Percentiles rank a stretch among this genome's conserved stretches.
These are phyloP conservation scores for Mesorhabditis sp. DNA, from an alignment of 2,888 invertebrate species.

Conservation along the genomic window DNA sequence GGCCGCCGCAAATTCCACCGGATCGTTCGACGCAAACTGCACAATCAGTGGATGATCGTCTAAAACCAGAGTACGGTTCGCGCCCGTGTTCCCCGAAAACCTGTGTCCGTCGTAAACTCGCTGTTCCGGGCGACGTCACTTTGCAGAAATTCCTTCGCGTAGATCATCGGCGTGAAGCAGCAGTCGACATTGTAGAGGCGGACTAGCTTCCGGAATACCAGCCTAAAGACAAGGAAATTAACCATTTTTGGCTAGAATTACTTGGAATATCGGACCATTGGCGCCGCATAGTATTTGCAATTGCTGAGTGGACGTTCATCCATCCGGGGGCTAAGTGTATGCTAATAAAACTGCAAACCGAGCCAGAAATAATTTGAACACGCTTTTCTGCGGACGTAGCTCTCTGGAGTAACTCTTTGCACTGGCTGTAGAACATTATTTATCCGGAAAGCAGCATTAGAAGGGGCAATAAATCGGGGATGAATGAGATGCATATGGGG, in stretches of 20 bases:
- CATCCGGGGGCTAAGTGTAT: too few species aligned
- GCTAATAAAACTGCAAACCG: too few species aligned
- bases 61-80: constrained; percentile 37
- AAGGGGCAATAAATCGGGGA: too few species aligned
- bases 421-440: too few species aligned
- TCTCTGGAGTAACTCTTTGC: too few species aligned
- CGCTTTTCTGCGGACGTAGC: too few species aligned
- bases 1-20: constrained; percentile 78
- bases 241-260: constrained; percentile 58
- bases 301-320: too few species aligned
- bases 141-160: constrained; percentile 83
- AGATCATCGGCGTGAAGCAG: constrained; percentile 92
- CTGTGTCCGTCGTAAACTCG: constrained; percentile 61
- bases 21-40: constrained; percentile 87
- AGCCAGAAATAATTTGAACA: too few species aligned
- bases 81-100: neutral
- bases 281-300: constrained; percentile 66
- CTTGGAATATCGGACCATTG: constrained; percentile 93
- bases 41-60: constrained; percentile 82
- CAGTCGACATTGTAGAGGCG: constrained; percentile 80
- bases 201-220: constrained; percentile 75
- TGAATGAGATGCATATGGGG: too few species aligned
- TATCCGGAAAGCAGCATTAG: too few species aligned
- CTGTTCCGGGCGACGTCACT: constrained; percentile 76
- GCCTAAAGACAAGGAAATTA: constrained; percentile 60